Evolutionary conservation across 1,140 invertebrate genomes (phyloP), one percentile per base, ranked within the genome.

Genomic region (Drosophila kurseongensis): DNA sequence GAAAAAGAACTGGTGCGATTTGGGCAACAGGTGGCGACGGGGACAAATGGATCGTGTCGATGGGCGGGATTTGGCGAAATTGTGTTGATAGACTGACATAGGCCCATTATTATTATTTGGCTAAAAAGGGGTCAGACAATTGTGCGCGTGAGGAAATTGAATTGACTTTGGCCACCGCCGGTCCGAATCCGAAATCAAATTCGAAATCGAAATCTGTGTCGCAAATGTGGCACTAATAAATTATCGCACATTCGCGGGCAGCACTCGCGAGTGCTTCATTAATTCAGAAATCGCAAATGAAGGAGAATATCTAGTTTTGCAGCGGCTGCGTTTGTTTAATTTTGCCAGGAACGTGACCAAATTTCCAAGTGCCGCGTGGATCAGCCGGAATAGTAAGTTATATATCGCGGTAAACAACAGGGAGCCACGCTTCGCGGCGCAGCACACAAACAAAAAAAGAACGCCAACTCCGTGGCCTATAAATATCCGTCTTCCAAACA

Each of bases 171-270:
- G 62, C 54, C 73, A 63, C 59, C 36, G 56, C 45, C 56, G 35
- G 36, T 18, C 32, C 62, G 57, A 36, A 23, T 32, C 45, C 57
- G 41, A 76, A 75, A 56, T 74, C 72, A 47, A 75, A 72, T 32
- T 36, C 57, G 41, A 76, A 75, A 63, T 75, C 72, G 52, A 75
- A 72, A 71, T 69, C 62, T 75, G 48, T 83, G 79, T 88, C 84
- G 75, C 78, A 88, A 89, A 78, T 88, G 62, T 83, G 77, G 68
- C 60, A 80, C 80, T 74, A 74, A 88, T 88, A 78, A 89, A 89
- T 89, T 84, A 89, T 78, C 67, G 67, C 79, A 88, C 75, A 82
- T 79, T 83, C 52, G 67, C 63, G 36, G 72, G 48, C 48, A 72
- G 50, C 50, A 78, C 45, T 66, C 54, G 51, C 52, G 57, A 52